Evolutionary conservation across 2,888 invertebrate genomes (phyloP).

Genomic region (Sisyra terminalis): DNA sequence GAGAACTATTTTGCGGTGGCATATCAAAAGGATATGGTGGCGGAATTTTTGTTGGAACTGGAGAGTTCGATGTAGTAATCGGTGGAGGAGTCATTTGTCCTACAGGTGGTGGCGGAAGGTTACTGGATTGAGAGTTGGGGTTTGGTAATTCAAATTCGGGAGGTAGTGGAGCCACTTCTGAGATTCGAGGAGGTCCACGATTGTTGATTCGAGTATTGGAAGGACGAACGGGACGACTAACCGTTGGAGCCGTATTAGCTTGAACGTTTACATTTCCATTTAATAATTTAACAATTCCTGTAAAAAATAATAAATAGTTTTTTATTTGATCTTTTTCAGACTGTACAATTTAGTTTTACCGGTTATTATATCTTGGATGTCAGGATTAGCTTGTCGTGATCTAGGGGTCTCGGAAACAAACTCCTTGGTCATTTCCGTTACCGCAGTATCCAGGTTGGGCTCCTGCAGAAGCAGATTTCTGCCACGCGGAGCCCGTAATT

Average conservation of each 20-base stretch:
- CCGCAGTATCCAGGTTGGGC: conserved; percentile 34
- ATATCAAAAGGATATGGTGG: conserved; percentile 66
- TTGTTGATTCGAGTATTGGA: conserved; percentile 71
- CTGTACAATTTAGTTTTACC: conserved; percentile 2
- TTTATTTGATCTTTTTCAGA: too few relatives aligned
- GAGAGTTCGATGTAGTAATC: conserved; percentile 23
- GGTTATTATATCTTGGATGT: conserved; percentile 81
- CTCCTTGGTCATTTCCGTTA: conserved; percentile 28
- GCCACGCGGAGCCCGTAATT: conserved; percentile 52
- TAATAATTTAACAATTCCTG: conserved; percentile 67
- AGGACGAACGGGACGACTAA: conserved; percentile 47
- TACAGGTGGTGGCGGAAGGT: conserved; percentile 25
- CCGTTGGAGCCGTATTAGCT: conserved; percentile 46
- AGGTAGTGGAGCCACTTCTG: conserved; percentile 54
- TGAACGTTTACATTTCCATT: conserved; percentile 81
- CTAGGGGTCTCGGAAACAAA: conserved; percentile 28
- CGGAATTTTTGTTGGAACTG: conserved; percentile 32
- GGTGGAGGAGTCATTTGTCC: conserved; percentile 31
- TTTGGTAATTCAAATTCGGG: conserved; percentile 45
- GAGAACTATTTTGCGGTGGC: conserved; percentile 37
- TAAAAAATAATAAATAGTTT: not conserved
- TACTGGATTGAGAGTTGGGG: conserved; percentile 18
- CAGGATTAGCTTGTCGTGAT: conserved; percentile 46
- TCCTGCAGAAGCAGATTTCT: conserved; percentile 46
- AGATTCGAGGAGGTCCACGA: conserved; percentile 73